Evolutionary conservation across 2,113 vertebrate genomes (phyloP).

Genomic region (Pollachius pollachius): DNA sequence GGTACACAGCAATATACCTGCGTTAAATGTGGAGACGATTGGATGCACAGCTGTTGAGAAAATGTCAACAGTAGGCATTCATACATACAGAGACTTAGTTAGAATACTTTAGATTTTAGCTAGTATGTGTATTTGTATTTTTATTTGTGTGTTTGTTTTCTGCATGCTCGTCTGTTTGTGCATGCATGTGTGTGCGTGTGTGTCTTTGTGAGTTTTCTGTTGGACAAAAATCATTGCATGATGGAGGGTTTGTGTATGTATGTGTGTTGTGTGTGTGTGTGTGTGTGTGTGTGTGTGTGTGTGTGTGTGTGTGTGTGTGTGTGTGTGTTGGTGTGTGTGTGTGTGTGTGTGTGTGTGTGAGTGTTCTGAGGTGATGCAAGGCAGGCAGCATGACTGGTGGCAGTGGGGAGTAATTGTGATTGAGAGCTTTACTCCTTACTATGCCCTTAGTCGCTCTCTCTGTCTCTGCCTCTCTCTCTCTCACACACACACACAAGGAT

Average conservation of each 20-base stretch:
- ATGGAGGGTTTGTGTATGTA: constrained; percentile 14
- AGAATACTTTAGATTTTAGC: no score
- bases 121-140: constrained; percentile 22
- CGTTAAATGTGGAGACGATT: no score
- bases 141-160: no score
- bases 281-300: constrained; percentile 16
- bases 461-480: background rate
- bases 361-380: constrained; percentile 43
- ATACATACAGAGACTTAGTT: no score
- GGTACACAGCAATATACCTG: no score
- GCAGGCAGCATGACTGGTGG: constrained; percentile 59
- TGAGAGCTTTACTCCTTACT: constrained; percentile 66
- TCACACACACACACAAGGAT: constrained; percentile 27
- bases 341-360: background rate
- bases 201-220: no score
- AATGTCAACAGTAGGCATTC: no score
- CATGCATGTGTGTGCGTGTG: no score
- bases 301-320: constrained; percentile 5
- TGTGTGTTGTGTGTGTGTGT: constrained; percentile 21
- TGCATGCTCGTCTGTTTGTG: no score
- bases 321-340: no score
- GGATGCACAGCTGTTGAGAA: no score
- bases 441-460: constrained; percentile 41
- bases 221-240: no score
- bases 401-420: constrained; percentile 71